phyloP scores from a whole-genome alignment of 92 coral and sea anemone genomes.

The Porites lobata region DNA sequence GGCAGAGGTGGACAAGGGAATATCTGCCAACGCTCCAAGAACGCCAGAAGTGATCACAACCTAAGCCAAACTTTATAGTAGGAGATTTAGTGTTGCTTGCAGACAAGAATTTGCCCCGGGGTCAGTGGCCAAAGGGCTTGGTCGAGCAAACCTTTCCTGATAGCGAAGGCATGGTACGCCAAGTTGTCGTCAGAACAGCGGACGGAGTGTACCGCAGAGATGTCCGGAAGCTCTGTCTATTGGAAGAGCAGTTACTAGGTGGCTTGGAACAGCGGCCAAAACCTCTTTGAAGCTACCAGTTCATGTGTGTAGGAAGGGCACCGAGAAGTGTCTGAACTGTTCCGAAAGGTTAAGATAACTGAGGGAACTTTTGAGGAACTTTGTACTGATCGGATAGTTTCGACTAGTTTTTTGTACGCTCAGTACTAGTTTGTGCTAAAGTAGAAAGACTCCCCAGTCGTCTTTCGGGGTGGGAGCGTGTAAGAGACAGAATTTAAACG shows the following conservation, averaged over 20 bases:
- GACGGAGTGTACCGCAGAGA: slow-evolving; percentile 58
- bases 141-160: slow-evolving; percentile 61
- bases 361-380: not conserved
- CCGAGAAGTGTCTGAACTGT: too few relatives aligned
- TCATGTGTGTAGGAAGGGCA: not conserved
- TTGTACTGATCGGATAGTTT: not conserved
- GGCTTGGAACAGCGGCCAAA: slow-evolving; percentile 5
- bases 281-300: not conserved
- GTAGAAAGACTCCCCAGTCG: slow-evolving; percentile 25
- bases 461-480: slow-evolving; percentile 28
- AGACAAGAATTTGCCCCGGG: slow-evolving; percentile 61
- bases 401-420: not conserved
- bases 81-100: slow-evolving; percentile 70
- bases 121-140: slow-evolving; percentile 75
- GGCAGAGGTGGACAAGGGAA: too few relatives aligned
- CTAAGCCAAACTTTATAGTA: slow-evolving; percentile 52
- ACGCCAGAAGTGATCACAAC: slow-evolving; percentile 66
- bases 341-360: not conserved
- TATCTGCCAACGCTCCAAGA: too few relatives aligned
- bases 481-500: not conserved
- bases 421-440: not conserved
- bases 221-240: slow-evolving; percentile 60
- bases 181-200: slow-evolving; percentile 62
- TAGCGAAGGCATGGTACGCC: slow-evolving; percentile 63
- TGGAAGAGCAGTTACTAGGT: slow-evolving; percentile 49